These are phyloP conservation scores for Propsilocerus akamusi DNA, from an alignment of 1,140 invertebrate genomes.

Conservation along the genomic window DNA sequence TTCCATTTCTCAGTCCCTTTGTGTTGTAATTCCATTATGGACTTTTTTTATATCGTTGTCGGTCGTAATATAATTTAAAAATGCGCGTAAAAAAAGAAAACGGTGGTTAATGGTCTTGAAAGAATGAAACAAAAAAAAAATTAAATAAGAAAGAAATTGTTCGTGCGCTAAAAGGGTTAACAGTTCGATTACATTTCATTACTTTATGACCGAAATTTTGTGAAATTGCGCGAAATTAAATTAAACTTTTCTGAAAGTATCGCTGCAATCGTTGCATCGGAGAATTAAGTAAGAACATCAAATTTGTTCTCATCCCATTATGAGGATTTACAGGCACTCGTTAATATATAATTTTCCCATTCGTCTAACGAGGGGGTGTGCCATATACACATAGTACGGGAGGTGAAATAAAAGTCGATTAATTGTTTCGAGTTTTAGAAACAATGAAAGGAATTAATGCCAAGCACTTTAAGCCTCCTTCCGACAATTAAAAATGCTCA, in stretches of 20 bases:
- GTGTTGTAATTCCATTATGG: conserved; percentile 1
- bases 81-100: not conserved
- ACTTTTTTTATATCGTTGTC: too few species aligned
- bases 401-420: too few species aligned
- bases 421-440: too few species aligned
- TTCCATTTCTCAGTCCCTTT: not conserved
- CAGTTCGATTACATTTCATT: not conserved
- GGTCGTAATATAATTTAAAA: too few species aligned
- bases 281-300: conserved; percentile 19
- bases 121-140: not conserved
- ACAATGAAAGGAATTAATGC: too few species aligned
- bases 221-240: conserved; percentile 7
- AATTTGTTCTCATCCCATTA: too few species aligned
- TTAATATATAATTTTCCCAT: too few species aligned
- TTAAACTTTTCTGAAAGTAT: conserved; percentile 12
- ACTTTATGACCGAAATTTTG: conserved; percentile 10
- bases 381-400: too few species aligned
- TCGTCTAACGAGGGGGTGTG: too few species aligned
- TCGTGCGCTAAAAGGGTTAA: not conserved
- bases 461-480: too few species aligned
- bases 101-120: conserved; percentile 3
- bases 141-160: not conserved
- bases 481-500: too few species aligned
- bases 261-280: conserved; percentile 13
- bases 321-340: too few species aligned